phyloP scores from a whole-genome alignment of 1,140 invertebrate species.

The Pachypeltis micranthus region DNA sequence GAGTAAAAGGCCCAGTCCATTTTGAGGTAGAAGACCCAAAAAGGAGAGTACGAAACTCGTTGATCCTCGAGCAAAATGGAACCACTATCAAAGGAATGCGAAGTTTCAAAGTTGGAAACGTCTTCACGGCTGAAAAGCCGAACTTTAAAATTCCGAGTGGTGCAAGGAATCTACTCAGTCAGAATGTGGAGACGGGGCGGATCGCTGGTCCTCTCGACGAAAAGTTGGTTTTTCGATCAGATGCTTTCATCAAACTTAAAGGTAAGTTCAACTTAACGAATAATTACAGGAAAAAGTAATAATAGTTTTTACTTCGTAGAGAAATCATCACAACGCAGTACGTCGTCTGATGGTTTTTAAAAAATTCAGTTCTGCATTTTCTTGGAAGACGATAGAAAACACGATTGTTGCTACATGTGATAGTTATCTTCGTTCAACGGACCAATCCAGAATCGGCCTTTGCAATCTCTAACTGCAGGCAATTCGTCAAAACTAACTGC shows the following conservation, averaged over 20 bases:
- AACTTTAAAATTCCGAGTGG: slow-evolving; percentile 56
- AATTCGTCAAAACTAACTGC: no score
- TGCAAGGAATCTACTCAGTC: slow-evolving; percentile 49
- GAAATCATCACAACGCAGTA: no score
- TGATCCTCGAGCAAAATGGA: slow-evolving; percentile 45
- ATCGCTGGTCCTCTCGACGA: slow-evolving; percentile 59
- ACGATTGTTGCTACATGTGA: no score
- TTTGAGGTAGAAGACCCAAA: slow-evolving; percentile 40
- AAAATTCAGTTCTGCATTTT: no score
- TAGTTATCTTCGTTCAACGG: no score
- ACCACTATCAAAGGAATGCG: slow-evolving; percentile 54
- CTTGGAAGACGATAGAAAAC: no score
- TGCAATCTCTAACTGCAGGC: no score
- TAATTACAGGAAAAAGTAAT: no score
- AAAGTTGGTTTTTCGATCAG: slow-evolving; percentile 51
- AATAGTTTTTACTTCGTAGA: no score
- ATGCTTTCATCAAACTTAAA: slow-evolving; percentile 27
- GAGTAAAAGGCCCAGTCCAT: slow-evolving; percentile 46
- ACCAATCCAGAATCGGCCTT: no score
- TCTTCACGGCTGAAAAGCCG: slow-evolving; percentile 63
- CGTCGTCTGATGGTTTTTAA: no score
- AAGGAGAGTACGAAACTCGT: slow-evolving; percentile 34
- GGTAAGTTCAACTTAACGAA: no score
- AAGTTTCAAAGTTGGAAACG: slow-evolving; percentile 48
- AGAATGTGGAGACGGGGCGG: slow-evolving; percentile 53